Evolutionary conservation across 2,888 invertebrate species (phyloP), one percentile per base, ranked within the genome.

Genomic region (Hydrotaea diabolus): DNA sequence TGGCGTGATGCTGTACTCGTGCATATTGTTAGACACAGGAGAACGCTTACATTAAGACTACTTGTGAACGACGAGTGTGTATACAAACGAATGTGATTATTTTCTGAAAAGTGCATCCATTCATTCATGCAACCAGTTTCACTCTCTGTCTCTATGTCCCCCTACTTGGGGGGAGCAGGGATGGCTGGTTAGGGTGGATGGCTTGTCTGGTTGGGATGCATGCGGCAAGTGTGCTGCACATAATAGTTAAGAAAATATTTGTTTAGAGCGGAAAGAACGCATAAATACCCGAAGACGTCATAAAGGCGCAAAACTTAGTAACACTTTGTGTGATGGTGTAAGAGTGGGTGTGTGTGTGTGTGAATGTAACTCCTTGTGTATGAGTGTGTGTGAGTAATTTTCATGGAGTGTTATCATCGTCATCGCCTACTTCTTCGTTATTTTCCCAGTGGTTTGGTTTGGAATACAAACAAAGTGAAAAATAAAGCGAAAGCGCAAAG

Each of bases 81-180:
- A 46, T 57, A 74, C 74, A 74, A 74, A 74, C 23, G 74, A 74
- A 59, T 74, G 74, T 74, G 74, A 74, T 74, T 74, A 72, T 72
- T 72, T 72, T 72, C 15, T 53, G 71, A 72, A 72, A 72, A 72
- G 71, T 72, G 71, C 71, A 72, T 72, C 49, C 21, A 62, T 62
- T 62, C 62, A 62, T 62, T 23, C 59, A 59, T 59, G 31, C 62
- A 36, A 19, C 31, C 31, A 62, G 21, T 36, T 72, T 17, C 31
- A 64, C 64, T n/a, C n/a, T 49, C 49, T 43, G 2, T 43, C 43
- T 43, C 49, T 49, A 15, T 5, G 5, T n/a, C 49, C 26, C 26
- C 71, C 17, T 9, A 62, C 62, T 59, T 59, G 26, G 23, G 4
- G 13, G 59, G 23, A 2, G 4, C 3, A 4, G 49, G 2, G 3